Evolutionary conservation across 2,888 invertebrate species (phyloP).

Genomic region (Xanthia togata): DNA sequence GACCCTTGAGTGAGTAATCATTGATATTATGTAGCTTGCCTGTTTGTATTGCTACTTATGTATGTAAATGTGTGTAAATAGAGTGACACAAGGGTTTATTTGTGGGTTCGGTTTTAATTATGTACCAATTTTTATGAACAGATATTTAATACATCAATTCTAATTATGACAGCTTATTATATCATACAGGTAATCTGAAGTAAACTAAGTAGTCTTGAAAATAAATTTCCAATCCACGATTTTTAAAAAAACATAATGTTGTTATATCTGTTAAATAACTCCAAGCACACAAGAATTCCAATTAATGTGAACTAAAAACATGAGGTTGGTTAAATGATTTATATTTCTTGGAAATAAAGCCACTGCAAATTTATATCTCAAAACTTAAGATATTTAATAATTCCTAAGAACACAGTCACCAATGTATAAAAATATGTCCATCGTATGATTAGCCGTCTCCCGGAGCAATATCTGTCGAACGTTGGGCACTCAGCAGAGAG

Average conservation of each 20-base stretch:
- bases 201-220: not conserved
- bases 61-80: slow-evolving; percentile 41
- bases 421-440: slow-evolving; percentile 31
- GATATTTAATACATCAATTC: too few species aligned
- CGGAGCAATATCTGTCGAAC: slow-evolving; percentile 61
- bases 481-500: slow-evolving; percentile 51
- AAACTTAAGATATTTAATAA: not conserved
- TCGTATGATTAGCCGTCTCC: slow-evolving; percentile 53
- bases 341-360: not conserved
- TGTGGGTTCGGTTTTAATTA: not conserved
- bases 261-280: not conserved
- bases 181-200: too few species aligned
- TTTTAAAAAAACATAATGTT: too few species aligned
- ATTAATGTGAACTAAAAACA: too few species aligned
- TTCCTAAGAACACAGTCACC: not conserved
- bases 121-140: not conserved
- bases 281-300: not conserved
- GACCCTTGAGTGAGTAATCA: slow-evolving; percentile 79
- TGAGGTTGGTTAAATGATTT: not conserved
- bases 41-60: slow-evolving; percentile 72
- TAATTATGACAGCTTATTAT: not conserved
- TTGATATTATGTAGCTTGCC: slow-evolving; percentile 80
- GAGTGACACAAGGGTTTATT: slow-evolving; percentile 1
- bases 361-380: not conserved
- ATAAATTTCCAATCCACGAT: not conserved